Base-by-base conservation (phyloP, 2,888 invertebrate genomes). In the Nomada hirtipes region DNA sequence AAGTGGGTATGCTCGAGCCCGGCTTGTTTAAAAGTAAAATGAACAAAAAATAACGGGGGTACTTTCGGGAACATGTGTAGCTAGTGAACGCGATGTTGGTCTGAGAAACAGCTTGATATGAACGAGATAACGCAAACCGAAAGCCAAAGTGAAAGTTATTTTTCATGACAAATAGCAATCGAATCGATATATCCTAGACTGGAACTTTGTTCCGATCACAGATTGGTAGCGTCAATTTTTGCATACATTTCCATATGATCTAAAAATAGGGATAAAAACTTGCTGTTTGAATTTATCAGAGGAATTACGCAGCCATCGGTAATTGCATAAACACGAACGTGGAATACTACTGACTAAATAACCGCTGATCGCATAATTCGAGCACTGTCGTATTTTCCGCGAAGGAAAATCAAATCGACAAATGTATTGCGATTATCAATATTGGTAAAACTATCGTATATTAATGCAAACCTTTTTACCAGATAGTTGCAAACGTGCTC, bases 101-200 rank as follows among this genome's bases (percentile, higher is more conserved):
- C 55, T 42, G 29, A 53, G 53, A 36, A 72, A 68, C 61, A 50
- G 23, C 15, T 59, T 26, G 71, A 71, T 83, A 64, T 20, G 26
- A 63, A 44, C 50, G 50, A 74, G 74, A 82, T 82, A 82, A 82
- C 59, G n/a, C 20, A 47, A 63, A 52, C 44, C 57, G 82, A 78
- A 73, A 71, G 77, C 72, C 79, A 78, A 78, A 85, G 84, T 76
- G 80, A 80, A 80, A 83, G 80, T 75, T 61, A 77, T 68, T 80
- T 76, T 80, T 75, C 55, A 11, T 50, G 26, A 11, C 13, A 53
- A 18, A 20, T 29, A 57, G 3, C 36, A 20, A 67, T 59, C 55
- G 69, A 29, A 67, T 53, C 55, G 69, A 68, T 63, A 68, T 68
- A 59, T 57, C 69, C 44, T 68, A 64, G 63, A 64, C 20, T 26